A percentile compares a stretch with the other conserved stretches of the same genome.
Conservation (phyloP, 2,113 vertebrate species). For the Poeciliopsis turrubarensis region DNA sequence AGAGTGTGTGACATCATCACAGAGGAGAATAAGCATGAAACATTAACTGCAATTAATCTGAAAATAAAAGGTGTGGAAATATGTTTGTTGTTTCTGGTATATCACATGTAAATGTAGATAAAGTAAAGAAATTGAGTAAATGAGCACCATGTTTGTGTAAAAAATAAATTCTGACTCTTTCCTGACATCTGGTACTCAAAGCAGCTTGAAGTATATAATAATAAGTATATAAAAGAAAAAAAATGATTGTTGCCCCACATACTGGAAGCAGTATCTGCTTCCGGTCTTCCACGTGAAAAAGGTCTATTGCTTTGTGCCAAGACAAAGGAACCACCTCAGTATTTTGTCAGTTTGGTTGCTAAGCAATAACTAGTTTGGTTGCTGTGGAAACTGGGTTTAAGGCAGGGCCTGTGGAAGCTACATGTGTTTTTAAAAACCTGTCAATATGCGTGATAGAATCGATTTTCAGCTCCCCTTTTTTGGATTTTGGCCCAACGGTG, state of each 20-base stretch:
- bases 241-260: not conserved
- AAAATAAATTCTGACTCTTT: not conserved
- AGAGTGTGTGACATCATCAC: too few relatives aligned
- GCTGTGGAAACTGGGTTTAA: constrained; percentile 8
- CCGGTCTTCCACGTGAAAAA: too few relatives aligned
- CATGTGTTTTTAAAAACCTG: constrained; percentile 62
- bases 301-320: constrained; percentile 31
- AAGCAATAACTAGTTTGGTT: constrained; percentile 19
- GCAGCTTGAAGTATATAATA: constrained; percentile 4
- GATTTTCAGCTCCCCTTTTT: constrained; percentile 55
- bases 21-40: too few relatives aligned
- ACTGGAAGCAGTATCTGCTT: too few relatives aligned
- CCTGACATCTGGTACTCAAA: constrained; percentile 14
- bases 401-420: not conserved
- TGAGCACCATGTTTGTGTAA: too few relatives aligned
- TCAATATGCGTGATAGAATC: constrained; percentile 52
- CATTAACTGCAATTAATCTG: not conserved
- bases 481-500: constrained; percentile 56
- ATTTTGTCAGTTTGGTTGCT: constrained; percentile 5
- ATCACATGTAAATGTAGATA: not conserved
- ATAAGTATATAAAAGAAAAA: not conserved
- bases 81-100: not conserved
- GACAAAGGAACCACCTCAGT: not conserved
- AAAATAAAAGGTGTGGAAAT: not conserved
- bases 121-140: too few relatives aligned